Evolutionary conservation across 2,113 vertebrate species (phyloP), one percentile per base, ranked within the genome.

Genomic region (Turnix velox): DNA sequence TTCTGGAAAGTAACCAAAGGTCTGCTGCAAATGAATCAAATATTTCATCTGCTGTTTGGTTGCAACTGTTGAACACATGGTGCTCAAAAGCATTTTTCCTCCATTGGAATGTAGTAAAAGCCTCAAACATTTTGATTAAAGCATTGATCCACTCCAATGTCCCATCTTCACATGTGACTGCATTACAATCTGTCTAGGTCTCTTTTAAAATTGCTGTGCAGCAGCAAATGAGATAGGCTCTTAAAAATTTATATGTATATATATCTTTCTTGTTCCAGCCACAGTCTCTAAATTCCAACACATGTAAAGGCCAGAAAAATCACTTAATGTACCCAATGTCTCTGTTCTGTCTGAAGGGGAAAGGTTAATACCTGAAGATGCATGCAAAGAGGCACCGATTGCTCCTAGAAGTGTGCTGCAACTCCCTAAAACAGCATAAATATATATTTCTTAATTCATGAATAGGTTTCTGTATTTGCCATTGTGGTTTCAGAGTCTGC

Each of bases 81-180:
- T 80, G 62, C 75, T 96, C 77, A 95, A 92, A 94, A 88, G 46
- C 28, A 84, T 93, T 95, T 94, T 94, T 95, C 46, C 81, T 87
- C 84, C 78, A 59, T 18, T 91, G 92, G 88, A 96, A 96, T 89
- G 90, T 74, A 93, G 82, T 94, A 92, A 92, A 94, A 92, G 13
- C 71, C 91, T 94, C 87, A 89, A 95, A 92, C 63, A 84, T 93
- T 93, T 96, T 96, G 84, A 92, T 94, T 92, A 96, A 96, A 93
- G 55, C 89, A 94, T 94, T 93, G 92, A 96, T 96, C 81, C 81
- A 78, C 46, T 84, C 45, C 84, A 82, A 72, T 79, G 54, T 92
- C 66, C 77, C 77, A 91, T 95, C 77, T 93, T 94, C 35, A 85
- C 84, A 92, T 1, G 46, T 91, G 92, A 87, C 66, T 95, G 87